phyloP scores from a whole-genome alignment of 2,797 vertebrate species.

The Onychomys torridus region DNA sequence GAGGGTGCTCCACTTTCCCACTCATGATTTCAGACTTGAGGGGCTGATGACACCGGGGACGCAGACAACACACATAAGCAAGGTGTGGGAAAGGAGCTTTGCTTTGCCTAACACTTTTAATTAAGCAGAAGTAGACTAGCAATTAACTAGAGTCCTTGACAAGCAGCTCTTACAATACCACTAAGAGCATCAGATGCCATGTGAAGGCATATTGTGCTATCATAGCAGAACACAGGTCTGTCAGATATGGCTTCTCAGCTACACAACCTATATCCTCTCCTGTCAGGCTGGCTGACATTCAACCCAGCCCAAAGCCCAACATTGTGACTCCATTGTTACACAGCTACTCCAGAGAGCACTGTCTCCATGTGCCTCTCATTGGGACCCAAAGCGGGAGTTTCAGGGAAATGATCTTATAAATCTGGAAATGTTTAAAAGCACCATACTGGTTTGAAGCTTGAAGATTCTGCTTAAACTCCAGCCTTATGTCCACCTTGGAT shows the following conservation, averaged over 20 bases:
- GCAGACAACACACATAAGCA: not conserved
- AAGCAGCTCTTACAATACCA: slow-evolving; percentile 8
- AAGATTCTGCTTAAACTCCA: not conserved
- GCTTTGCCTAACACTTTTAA: slow-evolving; percentile 39
- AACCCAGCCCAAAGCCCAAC: not conserved
- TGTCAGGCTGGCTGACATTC: not conserved
- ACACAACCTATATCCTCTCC: not conserved
- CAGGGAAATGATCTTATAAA: not conserved
- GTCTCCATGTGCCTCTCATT: not conserved
- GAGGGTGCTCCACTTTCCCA: not conserved
- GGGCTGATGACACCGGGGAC: not conserved
- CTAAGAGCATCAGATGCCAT: not conserved
- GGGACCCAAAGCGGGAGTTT: not conserved
- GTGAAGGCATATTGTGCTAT: not conserved
- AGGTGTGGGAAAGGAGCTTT: slow-evolving; percentile 32
- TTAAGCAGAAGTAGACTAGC: slow-evolving; percentile 51
- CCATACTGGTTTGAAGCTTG: not conserved
- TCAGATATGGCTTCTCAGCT: not conserved
- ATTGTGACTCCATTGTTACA: not conserved
- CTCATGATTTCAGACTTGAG: not conserved
- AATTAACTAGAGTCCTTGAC: slow-evolving; percentile 30
- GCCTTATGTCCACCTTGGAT: not conserved
- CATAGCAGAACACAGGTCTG: not conserved
- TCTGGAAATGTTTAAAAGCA: not conserved
- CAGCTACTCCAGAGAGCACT: not conserved